Evolutionary conservation across 2,797 vertebrate genomes (phyloP), one percentile per base, ranked within the genome.

Genomic region (Sebastes itinus): DNA sequence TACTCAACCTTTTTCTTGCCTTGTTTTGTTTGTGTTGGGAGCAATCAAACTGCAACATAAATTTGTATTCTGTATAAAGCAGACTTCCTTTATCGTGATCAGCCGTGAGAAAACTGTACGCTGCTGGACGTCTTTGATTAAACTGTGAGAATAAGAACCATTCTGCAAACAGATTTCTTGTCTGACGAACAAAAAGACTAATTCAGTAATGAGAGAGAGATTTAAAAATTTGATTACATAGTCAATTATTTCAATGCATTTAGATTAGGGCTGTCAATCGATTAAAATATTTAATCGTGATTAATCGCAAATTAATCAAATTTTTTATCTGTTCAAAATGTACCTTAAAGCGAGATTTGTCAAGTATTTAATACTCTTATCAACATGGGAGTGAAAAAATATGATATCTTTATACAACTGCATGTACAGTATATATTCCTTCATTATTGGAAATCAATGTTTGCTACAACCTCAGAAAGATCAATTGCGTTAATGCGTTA

Each of bases 1-100:
- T 91, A 86, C 75, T 87, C 76, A 61, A 64, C 77, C 46, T 46
- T 30, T 20, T 49, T 20, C 7, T 60, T 60, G 35, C 2, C 6
- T 4, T 14, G 14, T 25, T 76, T 66, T 54, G 6, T 80, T 69
- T 76, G 13, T 58, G 46, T 65, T 6, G 2, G 13, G 46, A 66
- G 12, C 2, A 7, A 30, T 46, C 11, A 3, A 25, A 20, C 18
- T 27, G 25, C 23, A 58, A n/a, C 16, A 23, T 12, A 27, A 0
- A 27, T 60, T 4, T 25, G 4, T 54, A 38, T 54, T 1, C 38
- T 42, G 38, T 42, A 27, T 63, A 23, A 32, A 77, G 16, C 11
- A 12, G 20, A 28, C 30, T 54, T 77, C 12, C 23, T 67, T 49
- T 25, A 42, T 60, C 9, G 10, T n/a, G 27, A 3, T 22, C 12